Evolutionary conservation across 2,113 vertebrate genomes (phyloP).

Genomic region (Tamias sibiricus): DNA sequence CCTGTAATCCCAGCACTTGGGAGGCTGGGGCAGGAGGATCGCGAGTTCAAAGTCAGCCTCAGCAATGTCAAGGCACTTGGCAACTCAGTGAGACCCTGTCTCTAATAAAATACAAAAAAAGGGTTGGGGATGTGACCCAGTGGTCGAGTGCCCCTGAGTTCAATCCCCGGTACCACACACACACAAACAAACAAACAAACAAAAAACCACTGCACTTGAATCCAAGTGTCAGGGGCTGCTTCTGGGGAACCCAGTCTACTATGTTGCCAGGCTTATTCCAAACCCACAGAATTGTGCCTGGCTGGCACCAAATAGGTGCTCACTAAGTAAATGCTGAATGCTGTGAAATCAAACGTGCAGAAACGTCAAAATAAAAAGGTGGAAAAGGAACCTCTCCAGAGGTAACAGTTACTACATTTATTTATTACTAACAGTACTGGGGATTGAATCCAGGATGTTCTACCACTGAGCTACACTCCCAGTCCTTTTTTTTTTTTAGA

Average conservation of each 20-base stretch:
- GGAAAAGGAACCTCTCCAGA: neutral
- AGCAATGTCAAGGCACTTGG: too few species aligned
- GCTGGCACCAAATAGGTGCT: neutral
- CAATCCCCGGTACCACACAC: too few species aligned
- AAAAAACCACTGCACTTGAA: neutral
- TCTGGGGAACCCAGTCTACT: neutral
- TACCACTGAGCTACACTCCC: neutral
- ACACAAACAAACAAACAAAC: too few species aligned
- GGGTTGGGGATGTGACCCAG: too few species aligned
- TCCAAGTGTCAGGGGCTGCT: neutral
- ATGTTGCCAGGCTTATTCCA: too few species aligned
- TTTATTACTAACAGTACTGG: neutral
- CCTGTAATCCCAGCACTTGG: too few species aligned
- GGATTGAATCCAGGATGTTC: neutral
- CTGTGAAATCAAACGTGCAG: neutral
- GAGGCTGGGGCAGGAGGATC: too few species aligned
- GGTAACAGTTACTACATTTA: neutral
- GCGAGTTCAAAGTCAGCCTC: too few species aligned
- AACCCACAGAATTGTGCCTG: neutral
- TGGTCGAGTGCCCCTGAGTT: too few species aligned
- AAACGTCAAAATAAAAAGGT: neutral
- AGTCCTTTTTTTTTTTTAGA: neutral
- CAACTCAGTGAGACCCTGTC: too few species aligned
- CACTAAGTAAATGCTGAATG: neutral
- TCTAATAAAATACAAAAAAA: too few species aligned